Conservation (phyloP, 1,140 invertebrate genomes). For the Caerostris darwini region DNA sequence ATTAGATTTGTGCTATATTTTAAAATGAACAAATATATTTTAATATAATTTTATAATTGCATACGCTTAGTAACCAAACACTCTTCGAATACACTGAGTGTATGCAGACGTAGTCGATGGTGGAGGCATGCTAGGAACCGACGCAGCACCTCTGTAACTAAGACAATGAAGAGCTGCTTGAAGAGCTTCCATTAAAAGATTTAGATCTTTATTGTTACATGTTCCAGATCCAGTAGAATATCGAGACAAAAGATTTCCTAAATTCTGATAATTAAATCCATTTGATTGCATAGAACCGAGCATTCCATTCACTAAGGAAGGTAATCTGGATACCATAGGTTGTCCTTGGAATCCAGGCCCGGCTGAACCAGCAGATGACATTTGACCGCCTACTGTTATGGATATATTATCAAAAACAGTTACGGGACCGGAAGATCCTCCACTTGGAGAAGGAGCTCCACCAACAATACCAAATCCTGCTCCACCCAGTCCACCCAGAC, state of each 20-base stretch:
- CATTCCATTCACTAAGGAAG: background rate
- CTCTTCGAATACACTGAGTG: background rate
- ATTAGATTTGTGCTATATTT: too few relatives aligned
- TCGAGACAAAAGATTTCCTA: background rate
- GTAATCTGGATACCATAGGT: background rate
- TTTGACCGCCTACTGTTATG: background rate
- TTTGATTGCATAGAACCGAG: background rate
- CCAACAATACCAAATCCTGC: too few relatives aligned
- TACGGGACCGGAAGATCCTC: background rate
- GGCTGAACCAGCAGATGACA: background rate
- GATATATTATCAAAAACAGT: background rate
- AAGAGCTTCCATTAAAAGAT: conserved; percentile 8
- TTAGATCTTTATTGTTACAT: background rate
- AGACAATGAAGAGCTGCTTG: background rate
- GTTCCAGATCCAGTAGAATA: background rate
- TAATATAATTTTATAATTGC: too few relatives aligned
- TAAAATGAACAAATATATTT: too few relatives aligned
- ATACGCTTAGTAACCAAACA: too few relatives aligned
- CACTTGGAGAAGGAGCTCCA: background rate
- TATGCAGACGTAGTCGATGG: background rate
- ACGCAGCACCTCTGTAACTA: background rate
- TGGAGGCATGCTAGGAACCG: background rate
- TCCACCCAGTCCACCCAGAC: background rate
- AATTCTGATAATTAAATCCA: conserved; percentile 31
- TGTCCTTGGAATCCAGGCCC: background rate